Percentiles rank a stretch among this genome's conserved stretches.
phyloP scores from a whole-genome alignment of 2,888 invertebrate genomes.

The Eupithecia dodoneata region DNA sequence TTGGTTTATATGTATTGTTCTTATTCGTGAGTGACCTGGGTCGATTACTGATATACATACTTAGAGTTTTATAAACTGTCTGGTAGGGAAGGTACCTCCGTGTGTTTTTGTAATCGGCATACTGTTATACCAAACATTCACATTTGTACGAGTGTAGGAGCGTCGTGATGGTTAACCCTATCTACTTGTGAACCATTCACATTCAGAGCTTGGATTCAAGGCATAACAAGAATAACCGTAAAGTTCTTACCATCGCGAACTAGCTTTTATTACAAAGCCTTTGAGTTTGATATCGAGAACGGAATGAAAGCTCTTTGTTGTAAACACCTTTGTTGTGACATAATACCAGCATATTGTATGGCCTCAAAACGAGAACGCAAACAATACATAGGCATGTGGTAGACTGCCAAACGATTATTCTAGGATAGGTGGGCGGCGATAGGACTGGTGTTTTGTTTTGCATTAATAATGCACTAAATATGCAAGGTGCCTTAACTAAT shows the following conservation, averaged over 20 bases:
- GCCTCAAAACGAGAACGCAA: constrained; percentile 42
- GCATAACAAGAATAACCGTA: constrained; percentile 10
- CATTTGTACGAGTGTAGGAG: not conserved
- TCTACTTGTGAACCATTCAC: constrained; percentile 18
- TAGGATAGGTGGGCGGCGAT: constrained; percentile 49
- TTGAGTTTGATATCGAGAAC: constrained; percentile 25
- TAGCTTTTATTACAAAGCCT: constrained; percentile 23
- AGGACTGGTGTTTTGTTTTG: constrained; percentile 45
- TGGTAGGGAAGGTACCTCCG: not conserved
- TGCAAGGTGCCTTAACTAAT: constrained; percentile 16
- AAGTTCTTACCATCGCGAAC: constrained; percentile 11
- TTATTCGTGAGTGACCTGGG: constrained; percentile 12
- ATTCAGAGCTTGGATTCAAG: constrained; percentile 20
- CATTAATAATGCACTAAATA: constrained; percentile 37
- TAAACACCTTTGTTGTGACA: constrained; percentile 42
- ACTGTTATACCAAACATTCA: not conserved
- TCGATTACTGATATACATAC: not conserved
- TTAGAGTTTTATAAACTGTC: not conserved
- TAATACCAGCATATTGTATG: constrained; percentile 42
- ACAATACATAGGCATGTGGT: constrained; percentile 52
- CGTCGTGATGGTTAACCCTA: constrained; percentile 1
- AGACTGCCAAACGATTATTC: constrained; percentile 53
- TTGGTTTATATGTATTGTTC: not conserved
- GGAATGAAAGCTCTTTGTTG: constrained; percentile 33
- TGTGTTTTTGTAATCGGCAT: not conserved